Evolutionary conservation across 2,797 vertebrate genomes (phyloP).

Genomic region (Chelidonichthys spinosus): DNA sequence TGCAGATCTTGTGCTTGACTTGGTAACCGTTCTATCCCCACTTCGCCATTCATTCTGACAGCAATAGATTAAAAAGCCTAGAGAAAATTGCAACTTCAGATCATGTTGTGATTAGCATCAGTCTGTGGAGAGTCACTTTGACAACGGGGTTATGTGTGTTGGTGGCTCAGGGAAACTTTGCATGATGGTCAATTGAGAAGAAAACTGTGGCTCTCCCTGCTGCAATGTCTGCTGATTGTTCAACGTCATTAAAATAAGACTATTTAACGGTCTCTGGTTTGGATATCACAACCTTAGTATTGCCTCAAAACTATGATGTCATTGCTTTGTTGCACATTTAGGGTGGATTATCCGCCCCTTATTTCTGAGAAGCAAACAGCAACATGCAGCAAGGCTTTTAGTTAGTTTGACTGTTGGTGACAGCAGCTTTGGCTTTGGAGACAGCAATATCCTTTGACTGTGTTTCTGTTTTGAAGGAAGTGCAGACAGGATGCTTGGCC

Average conservation of each 20-base stretch:
- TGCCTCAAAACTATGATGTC: neutral
- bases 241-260: neutral
- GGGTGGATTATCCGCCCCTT: neutral
- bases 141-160: slow-evolving; percentile 16
- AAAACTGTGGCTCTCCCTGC: neutral
- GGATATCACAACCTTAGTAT: neutral
- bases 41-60: no score
- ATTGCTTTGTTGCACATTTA: neutral
- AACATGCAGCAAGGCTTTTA: slow-evolving; percentile 9
- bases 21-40: no score
- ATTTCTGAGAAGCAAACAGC: neutral
- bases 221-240: neutral
- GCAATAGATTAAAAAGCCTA: no score
- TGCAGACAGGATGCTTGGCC: slow-evolving; percentile 37
- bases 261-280: neutral
- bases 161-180: slow-evolving; percentile 17
- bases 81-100: no score
- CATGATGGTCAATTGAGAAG: neutral
- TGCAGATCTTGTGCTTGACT: no score
- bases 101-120: no score
- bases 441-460: neutral
- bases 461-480: no score
- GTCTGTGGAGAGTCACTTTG: neutral
- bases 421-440: slow-evolving; percentile 25
- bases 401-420: slow-evolving; percentile 17